Percentiles rank a stretch among this genome's conserved stretches.
Conservation (phyloP, 2,797 vertebrate genomes). For the Nannoperca obscura region DNA sequence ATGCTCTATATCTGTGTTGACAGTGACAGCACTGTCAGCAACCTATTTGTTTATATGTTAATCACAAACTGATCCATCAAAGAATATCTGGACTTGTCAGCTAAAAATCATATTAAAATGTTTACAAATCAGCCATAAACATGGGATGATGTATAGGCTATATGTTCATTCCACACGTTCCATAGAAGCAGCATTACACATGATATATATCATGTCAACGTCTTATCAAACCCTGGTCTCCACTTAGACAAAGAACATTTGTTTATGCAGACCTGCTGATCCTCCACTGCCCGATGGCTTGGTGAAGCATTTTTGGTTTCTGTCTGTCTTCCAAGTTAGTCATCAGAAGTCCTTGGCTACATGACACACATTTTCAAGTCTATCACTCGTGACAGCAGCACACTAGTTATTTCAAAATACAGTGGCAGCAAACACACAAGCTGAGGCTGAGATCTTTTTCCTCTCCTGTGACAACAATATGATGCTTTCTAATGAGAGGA, state of each 20-base stretch:
- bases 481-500: constrained; percentile 33
- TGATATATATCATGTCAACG: not conserved
- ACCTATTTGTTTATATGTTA: not conserved
- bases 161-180: not conserved
- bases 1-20: not conserved
- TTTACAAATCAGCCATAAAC: not conserved
- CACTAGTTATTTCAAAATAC: constrained; percentile 39
- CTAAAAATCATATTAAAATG: not conserved
- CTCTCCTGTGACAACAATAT: constrained; percentile 36
- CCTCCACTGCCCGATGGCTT: constrained; percentile 18
- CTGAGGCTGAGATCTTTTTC: constrained; percentile 25
- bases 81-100: not conserved
- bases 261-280: not conserved
- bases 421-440: constrained; percentile 28
- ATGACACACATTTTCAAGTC: constrained; percentile 48
- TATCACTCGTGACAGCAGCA: constrained; percentile 36
- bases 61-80: not conserved
- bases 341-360: constrained; percentile 53
- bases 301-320: constrained; percentile 22
- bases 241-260: not conserved
- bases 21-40: not conserved
- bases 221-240: not conserved
- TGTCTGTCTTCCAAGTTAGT: constrained; percentile 53
- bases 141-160: not conserved
- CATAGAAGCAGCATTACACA: not conserved